Evolutionary conservation across 2,888 invertebrate genomes (phyloP).

Genomic region (Coenonympha glycerion): DNA sequence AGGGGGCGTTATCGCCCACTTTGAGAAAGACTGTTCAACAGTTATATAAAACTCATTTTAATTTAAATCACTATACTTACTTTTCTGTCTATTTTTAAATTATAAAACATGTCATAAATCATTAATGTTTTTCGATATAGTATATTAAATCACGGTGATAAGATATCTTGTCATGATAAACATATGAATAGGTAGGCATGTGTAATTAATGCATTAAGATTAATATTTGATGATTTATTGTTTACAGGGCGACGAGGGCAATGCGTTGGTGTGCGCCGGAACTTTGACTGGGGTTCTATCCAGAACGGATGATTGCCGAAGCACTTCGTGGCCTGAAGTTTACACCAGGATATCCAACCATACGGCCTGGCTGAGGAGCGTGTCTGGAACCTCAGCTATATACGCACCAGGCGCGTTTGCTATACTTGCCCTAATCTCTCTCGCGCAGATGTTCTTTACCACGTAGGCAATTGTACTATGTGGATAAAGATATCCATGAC

Average conservation of each 20-base stretch:
- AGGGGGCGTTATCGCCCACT: no score
- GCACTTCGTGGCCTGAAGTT: conserved; percentile 40
- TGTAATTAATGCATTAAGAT: no score
- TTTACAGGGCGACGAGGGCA: conserved; percentile 48
- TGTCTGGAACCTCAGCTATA: conserved; percentile 38
- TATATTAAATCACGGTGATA: no score
- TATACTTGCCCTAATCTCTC: conserved; percentile 33
- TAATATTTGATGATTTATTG: no score
- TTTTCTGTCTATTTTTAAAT: no score
- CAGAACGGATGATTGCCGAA: conserved; percentile 33
- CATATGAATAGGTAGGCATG: no score
- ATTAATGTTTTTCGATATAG: no score
- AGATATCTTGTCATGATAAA: no score
- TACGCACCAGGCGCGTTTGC: conserved; percentile 37
- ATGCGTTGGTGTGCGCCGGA: conserved; percentile 41
- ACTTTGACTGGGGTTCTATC: conserved; percentile 44
- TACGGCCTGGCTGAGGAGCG: conserved; percentile 40
- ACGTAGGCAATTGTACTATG: neutral
- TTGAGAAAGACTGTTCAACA: no score
- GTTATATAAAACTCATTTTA: no score
- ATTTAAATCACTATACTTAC: no score
- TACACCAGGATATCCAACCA: conserved; percentile 49
- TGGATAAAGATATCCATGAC: neutral
- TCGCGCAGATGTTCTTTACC: conserved; percentile 17
- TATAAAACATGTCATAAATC: no score